Evolutionary conservation across 2,113 vertebrate genomes (phyloP).

Genomic region (Alexandromys fortis): DNA sequence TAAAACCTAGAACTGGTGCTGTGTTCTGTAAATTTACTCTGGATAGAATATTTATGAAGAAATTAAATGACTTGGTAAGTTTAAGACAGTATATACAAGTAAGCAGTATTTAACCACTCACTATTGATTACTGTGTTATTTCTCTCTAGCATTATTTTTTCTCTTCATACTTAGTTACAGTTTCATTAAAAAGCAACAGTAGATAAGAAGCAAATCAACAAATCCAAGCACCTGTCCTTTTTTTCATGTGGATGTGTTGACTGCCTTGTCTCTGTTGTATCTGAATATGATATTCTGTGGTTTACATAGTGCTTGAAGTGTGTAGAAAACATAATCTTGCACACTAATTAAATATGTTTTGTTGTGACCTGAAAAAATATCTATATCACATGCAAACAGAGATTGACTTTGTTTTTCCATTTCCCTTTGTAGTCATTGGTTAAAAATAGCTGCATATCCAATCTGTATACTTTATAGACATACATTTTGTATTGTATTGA

Average conservation of each 20-base stretch:
- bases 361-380: background rate
- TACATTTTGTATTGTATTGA: conserved; percentile 3
- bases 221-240: background rate
- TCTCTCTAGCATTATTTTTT: background rate
- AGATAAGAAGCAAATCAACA: background rate
- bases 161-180: too few species aligned
- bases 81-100: background rate
- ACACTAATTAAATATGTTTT: background rate
- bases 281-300: background rate
- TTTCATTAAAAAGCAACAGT: background rate
- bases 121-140: background rate
- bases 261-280: background rate
- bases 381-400: background rate
- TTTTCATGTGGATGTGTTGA: background rate
- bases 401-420: background rate
- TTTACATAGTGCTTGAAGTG: background rate
- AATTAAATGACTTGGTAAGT: background rate
- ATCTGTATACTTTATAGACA: conserved; percentile 26
- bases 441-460: background rate
- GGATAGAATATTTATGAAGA: background rate
- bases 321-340: background rate
- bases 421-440: conserved; percentile 29
- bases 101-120: background rate
- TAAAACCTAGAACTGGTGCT: background rate
- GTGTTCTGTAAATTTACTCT: background rate